Evolutionary conservation across 2,797 vertebrate genomes (phyloP).

Genomic region (Trachops cirrhosus): DNA sequence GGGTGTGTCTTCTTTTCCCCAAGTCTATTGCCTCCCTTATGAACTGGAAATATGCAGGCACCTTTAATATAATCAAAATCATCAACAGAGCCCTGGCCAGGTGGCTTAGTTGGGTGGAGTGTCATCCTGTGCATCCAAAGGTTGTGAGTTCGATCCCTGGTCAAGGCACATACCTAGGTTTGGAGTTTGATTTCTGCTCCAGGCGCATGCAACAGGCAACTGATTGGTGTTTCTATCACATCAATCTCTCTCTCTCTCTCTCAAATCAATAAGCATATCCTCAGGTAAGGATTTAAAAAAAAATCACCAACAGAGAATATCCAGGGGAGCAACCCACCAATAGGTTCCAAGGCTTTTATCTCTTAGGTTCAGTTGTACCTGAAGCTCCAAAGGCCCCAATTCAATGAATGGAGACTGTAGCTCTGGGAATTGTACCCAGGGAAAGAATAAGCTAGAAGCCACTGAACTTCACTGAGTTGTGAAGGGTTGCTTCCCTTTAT

Average conservation of each 20-base stretch:
- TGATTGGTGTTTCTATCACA: not conserved
- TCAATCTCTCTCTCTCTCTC: not conserved
- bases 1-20: not conserved
- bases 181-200: not conserved
- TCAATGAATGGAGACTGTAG: not conserved
- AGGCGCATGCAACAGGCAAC: not conserved
- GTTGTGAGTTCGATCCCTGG: not conserved
- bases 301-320: not conserved
- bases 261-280: not conserved
- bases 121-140: not conserved
- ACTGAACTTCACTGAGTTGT: not conserved
- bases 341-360: not conserved
- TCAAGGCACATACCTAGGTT: not conserved
- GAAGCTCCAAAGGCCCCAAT: not conserved
- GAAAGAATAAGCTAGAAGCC: slow-evolving; percentile 17
- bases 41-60: not conserved
- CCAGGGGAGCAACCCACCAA: not conserved
- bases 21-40: not conserved
- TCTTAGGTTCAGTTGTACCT: not conserved
- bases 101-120: not conserved
- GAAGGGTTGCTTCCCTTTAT: not conserved
- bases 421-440: not conserved
- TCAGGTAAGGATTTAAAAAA: not conserved
- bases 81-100: not conserved
- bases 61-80: not conserved